phyloP scores from a whole-genome alignment of 1,140 invertebrate genomes.

The Pentalonia nigronervosa region DNA sequence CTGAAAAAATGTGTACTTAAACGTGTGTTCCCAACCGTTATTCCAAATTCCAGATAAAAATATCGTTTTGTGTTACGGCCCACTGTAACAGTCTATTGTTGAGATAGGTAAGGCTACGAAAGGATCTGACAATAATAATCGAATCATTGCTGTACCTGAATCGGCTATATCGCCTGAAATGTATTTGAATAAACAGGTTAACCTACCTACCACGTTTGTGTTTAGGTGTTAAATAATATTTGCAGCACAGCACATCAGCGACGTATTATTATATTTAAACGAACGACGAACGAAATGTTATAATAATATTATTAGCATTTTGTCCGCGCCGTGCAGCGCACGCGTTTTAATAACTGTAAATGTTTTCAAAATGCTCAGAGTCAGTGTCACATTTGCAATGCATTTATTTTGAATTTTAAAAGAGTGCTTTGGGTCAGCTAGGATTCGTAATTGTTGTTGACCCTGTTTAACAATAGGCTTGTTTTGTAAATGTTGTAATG shows the following conservation, averaged over 20 bases:
- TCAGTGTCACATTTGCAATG: constrained; percentile 6
- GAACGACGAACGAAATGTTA: background rate
- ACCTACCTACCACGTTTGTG: too few species aligned
- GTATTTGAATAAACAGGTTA: too few species aligned
- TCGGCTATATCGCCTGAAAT: background rate
- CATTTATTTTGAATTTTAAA: constrained; percentile 21
- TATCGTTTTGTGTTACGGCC: too few species aligned
- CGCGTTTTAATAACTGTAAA: constrained; percentile 9
- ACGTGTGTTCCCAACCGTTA: too few species aligned
- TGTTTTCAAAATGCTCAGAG: background rate
- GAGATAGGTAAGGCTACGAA: background rate
- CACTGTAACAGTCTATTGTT: background rate
- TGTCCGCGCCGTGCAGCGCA: too few species aligned
- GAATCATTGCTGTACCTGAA: background rate
- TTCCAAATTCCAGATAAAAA: too few species aligned
- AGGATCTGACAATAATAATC: background rate
- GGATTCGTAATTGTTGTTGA: constrained; percentile 12
- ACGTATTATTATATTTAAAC: background rate
- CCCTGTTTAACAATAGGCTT: background rate
- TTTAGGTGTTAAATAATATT: background rate
- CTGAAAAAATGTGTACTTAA: too few species aligned
- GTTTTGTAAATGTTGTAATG: constrained; percentile 21
- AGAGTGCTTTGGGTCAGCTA: background rate
- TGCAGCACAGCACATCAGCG: background rate
- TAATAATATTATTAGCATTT: background rate